These are phyloP conservation scores for Anabas testudineus DNA, from an alignment of 2,797 vertebrate genomes.

Conservation along the genomic window DNA sequence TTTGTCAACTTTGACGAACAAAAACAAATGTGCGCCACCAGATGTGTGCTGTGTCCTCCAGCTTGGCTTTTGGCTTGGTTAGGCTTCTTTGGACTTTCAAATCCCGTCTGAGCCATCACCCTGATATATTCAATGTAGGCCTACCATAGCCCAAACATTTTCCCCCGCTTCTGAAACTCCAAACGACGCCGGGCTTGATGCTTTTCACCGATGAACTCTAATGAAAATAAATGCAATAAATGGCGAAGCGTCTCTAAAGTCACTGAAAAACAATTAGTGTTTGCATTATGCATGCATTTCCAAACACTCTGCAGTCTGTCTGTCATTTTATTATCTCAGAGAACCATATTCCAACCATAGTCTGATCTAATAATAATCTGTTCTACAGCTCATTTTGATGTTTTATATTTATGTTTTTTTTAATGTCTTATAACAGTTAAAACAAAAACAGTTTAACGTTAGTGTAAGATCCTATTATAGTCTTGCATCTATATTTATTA, in stretches of 20 bases:
- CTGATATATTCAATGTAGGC: slow-evolving; percentile 18
- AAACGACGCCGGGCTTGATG: slow-evolving; percentile 46
- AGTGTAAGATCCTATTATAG: not conserved
- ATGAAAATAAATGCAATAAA: not conserved
- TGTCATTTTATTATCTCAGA: not conserved
- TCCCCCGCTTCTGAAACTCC: slow-evolving; percentile 12
- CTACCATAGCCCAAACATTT: slow-evolving; percentile 15
- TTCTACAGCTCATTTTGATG: not conserved
- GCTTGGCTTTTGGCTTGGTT: slow-evolving; percentile 86
- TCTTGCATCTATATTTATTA: not conserved
- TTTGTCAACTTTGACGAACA: slow-evolving; percentile 47
- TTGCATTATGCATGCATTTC: slow-evolving; percentile 5
- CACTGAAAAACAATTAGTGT: not conserved
- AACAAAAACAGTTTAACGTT: not conserved
- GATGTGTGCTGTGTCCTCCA: slow-evolving; percentile 71
- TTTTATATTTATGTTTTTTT: too few relatives aligned
- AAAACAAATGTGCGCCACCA: slow-evolving; percentile 72
- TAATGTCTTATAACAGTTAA: too few relatives aligned
- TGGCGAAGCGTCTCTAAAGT: not conserved
- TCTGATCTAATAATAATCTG: too few relatives aligned
- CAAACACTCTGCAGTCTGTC: not conserved
- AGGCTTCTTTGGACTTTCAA: slow-evolving; percentile 66
- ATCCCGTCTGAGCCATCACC: slow-evolving; percentile 66
- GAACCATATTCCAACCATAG: not conserved
- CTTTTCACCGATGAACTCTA: slow-evolving; percentile 3